Evolutionary conservation across 64 coral and sea anemone species (phyloP).

Genomic region (Montipora efflorescens): DNA sequence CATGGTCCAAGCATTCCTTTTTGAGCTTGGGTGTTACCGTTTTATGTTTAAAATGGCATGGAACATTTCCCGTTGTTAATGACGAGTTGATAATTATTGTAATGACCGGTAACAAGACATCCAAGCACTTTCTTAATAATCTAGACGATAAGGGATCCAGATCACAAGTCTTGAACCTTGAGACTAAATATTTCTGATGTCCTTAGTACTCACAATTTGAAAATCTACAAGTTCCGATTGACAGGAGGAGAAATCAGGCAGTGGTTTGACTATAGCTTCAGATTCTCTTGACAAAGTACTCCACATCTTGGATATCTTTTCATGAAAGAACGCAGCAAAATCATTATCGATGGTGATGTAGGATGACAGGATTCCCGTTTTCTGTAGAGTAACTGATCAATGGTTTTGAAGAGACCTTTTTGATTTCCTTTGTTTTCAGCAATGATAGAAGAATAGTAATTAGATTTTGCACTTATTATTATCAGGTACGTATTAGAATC

Average conservation of each 20-base stretch:
- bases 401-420: too few relatives aligned
- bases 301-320: too few relatives aligned
- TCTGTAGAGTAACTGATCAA: too few relatives aligned
- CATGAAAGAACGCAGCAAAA: too few relatives aligned
- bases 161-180: slow-evolving; percentile 29
- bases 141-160: slow-evolving; percentile 6
- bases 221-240: slow-evolving; percentile 1
- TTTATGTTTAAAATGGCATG: slow-evolving; percentile 28
- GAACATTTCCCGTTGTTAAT: slow-evolving; percentile 13
- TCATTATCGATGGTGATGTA: too few relatives aligned
- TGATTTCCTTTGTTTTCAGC: too few relatives aligned
- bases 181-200: not conserved
- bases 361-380: too few relatives aligned
- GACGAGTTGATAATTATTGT: slow-evolving; percentile 39
- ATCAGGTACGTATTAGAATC: too few relatives aligned
- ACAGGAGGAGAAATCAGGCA: not conserved
- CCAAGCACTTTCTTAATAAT: slow-evolving; percentile 21
- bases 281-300: not conserved
- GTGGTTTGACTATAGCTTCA: not conserved
- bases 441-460: too few relatives aligned
- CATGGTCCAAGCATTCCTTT: slow-evolving; percentile 14
- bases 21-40: slow-evolving; percentile 60
- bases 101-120: slow-evolving; percentile 28
- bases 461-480: too few relatives aligned
- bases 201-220: not conserved